Evolutionary conservation across 2,888 invertebrate genomes (phyloP).

Genomic region (Amiota minor): DNA sequence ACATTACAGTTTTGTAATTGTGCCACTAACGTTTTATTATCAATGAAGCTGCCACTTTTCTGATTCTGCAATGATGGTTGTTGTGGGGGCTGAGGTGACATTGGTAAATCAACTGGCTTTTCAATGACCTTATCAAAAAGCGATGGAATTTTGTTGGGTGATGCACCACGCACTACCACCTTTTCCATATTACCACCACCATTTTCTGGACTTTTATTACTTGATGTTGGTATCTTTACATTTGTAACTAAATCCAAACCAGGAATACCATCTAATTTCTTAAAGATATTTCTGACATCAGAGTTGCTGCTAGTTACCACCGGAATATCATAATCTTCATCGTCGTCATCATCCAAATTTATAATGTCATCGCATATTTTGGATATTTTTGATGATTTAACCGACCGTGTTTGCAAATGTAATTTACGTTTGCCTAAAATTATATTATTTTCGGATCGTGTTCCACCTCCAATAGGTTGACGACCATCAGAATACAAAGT

Average conservation of each 20-base stretch:
- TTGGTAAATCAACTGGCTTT: slow-evolving; percentile 46
- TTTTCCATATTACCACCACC: slow-evolving; percentile 2
- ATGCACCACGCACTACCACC: slow-evolving; percentile 1
- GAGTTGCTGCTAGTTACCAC: neutral
- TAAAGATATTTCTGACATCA: slow-evolving; percentile 61
- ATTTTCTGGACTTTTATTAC: neutral
- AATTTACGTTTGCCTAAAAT: slow-evolving; percentile 54
- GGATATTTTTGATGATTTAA: slow-evolving; percentile 38
- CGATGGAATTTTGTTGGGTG: slow-evolving; percentile 61
- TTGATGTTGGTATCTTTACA: slow-evolving; percentile 40
- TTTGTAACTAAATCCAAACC: slow-evolving; percentile 80
- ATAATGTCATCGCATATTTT: slow-evolving; percentile 49
- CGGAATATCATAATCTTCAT: slow-evolving; percentile 36
- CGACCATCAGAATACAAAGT: neutral
- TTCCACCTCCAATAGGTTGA: neutral
- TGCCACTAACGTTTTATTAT: neutral
- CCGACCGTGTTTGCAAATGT: neutral
- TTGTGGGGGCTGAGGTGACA: neutral
- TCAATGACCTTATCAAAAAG: slow-evolving; percentile 66
- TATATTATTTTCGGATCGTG: neutral
- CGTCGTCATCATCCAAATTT: slow-evolving; percentile 60
- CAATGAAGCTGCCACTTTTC: slow-evolving; percentile 33
- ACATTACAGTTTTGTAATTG: slow-evolving; percentile 12
- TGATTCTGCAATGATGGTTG: neutral
- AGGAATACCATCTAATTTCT: slow-evolving; percentile 77